Conservation (phyloP, 2,888 invertebrate genomes). For the Crossocerus cetratus region DNA sequence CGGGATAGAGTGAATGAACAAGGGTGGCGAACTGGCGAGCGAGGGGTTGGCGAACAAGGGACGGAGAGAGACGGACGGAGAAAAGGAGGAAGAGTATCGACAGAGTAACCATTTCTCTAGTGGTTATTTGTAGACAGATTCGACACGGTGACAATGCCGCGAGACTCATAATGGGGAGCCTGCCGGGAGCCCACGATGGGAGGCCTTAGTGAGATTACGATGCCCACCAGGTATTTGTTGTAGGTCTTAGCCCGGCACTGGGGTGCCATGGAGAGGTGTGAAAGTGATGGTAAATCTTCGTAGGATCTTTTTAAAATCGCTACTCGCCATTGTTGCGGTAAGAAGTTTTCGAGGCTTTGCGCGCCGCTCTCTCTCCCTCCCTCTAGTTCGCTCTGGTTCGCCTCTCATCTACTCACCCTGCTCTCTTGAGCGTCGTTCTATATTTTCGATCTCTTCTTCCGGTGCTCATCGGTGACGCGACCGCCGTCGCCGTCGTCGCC, state of each 20-base stretch:
- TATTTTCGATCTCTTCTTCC: constrained; percentile 56
- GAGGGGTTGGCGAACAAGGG: constrained; percentile 11
- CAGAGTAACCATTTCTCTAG: constrained; percentile 72
- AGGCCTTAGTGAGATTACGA: constrained; percentile 71
- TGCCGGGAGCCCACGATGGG: constrained; percentile 59
- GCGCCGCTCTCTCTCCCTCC: constrained; percentile 32
- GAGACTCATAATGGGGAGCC: constrained; percentile 73
- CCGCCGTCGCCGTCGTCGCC: no score
- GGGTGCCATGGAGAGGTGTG: constrained; percentile 72
- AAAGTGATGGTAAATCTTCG: constrained; percentile 71
- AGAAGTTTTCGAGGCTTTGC: constrained; percentile 71
- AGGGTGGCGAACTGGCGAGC: no score
- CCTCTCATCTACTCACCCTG: constrained; percentile 13
- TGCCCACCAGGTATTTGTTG: constrained; percentile 69
- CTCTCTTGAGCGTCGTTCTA: constrained; percentile 28
- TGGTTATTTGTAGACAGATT: constrained; percentile 77
- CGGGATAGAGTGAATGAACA: background rate
- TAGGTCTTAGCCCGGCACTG: constrained; percentile 64
- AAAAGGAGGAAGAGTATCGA: constrained; percentile 48
- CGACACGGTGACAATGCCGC: constrained; percentile 75
- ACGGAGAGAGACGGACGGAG: constrained; percentile 27
- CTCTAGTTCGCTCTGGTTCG: constrained; percentile 17
- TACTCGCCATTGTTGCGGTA: constrained; percentile 72
- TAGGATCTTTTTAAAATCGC: constrained; percentile 73
- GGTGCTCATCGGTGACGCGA: constrained; percentile 21